A percentile compares a stretch with the other conserved stretches of the same genome.
phyloP scores from a whole-genome alignment of 2,888 invertebrate genomes.

The Theretra japonica region DNA sequence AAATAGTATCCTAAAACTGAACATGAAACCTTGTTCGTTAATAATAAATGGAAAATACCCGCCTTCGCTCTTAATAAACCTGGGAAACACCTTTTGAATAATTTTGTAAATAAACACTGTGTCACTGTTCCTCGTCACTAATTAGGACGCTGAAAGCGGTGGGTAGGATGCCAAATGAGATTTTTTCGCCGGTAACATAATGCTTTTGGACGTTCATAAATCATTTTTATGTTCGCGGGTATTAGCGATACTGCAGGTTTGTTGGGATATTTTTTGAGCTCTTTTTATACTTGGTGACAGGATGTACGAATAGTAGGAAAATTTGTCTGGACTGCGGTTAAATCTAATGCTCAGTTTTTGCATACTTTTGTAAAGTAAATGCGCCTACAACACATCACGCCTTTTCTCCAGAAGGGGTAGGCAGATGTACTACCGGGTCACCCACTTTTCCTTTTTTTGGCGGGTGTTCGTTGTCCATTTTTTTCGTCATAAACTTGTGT shows the following conservation, averaged over 20 bases:
- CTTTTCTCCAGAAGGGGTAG: no score
- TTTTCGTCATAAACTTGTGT: no score
- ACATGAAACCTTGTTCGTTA: no score
- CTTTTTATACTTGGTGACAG: background rate
- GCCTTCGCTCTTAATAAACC: background rate
- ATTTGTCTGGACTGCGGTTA: no score
- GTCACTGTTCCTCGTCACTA: slow-evolving; percentile 13
- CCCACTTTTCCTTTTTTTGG: no score
- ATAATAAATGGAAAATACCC: background rate
- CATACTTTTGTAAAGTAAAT: no score
- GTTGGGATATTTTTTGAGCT: background rate
- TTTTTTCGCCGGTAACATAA: slow-evolving; percentile 21
- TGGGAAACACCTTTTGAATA: background rate
- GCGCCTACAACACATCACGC: no score
- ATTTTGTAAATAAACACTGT: background rate
- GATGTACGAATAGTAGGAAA: background rate
- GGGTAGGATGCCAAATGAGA: slow-evolving; percentile 12
- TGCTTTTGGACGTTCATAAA: slow-evolving; percentile 16
- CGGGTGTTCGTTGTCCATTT: no score
- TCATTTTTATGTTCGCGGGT: slow-evolving; percentile 18
- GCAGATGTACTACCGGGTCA: no score
- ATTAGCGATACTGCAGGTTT: background rate
- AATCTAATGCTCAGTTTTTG: no score
- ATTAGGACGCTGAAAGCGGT: slow-evolving; percentile 6
- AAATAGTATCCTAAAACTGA: no score